Percentiles rank a stretch among this genome's conserved stretches.
These are phyloP conservation scores for Aulostomus chinensis DNA, from an alignment of 2,797 vertebrate genomes.

Conservation along the genomic window DNA sequence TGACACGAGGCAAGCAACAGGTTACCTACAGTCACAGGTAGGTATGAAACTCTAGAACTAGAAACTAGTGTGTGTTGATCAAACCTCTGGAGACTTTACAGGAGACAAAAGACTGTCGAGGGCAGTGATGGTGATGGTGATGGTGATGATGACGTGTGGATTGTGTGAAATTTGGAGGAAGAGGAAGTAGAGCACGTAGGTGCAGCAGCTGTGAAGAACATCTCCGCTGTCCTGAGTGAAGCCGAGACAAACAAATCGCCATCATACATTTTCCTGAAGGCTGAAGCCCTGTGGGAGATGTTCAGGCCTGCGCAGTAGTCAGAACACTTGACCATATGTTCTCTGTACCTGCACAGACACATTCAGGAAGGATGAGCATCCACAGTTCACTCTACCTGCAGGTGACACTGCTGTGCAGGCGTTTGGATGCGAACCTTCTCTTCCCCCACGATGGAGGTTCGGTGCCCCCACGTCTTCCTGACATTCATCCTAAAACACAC, in stretches of 20 bases:
- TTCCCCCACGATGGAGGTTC: background rate
- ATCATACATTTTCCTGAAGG: too few relatives aligned
- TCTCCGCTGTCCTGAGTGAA: slow-evolving; percentile 6
- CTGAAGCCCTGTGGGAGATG: too few relatives aligned
- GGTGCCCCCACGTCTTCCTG: slow-evolving; percentile 18
- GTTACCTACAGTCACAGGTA: too few relatives aligned
- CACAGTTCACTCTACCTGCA: slow-evolving; percentile 32
- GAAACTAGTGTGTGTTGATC: slow-evolving; percentile 9
- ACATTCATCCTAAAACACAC: slow-evolving; percentile 49
- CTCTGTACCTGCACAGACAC: too few relatives aligned
- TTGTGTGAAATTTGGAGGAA: slow-evolving; percentile 14
- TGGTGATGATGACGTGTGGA: slow-evolving; percentile 24
- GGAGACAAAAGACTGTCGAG: slow-evolving; percentile 16
- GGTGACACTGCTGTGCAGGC: background rate
- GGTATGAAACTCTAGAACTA: background rate
- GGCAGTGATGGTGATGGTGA: slow-evolving; percentile 1
- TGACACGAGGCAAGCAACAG: background rate
- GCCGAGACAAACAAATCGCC: background rate
- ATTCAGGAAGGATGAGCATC: background rate
- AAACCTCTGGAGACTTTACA: slow-evolving; percentile 45
- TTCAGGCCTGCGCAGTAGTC: too few relatives aligned
- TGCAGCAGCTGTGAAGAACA: slow-evolving; percentile 47
- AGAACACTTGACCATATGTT: too few relatives aligned
- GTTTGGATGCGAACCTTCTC: slow-evolving; percentile 4
- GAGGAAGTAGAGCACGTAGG: slow-evolving; percentile 35